Evolutionary conservation across 2,888 invertebrate species (phyloP), one percentile per base, ranked within the genome.

Genomic region (Flexamia atlantica): DNA sequence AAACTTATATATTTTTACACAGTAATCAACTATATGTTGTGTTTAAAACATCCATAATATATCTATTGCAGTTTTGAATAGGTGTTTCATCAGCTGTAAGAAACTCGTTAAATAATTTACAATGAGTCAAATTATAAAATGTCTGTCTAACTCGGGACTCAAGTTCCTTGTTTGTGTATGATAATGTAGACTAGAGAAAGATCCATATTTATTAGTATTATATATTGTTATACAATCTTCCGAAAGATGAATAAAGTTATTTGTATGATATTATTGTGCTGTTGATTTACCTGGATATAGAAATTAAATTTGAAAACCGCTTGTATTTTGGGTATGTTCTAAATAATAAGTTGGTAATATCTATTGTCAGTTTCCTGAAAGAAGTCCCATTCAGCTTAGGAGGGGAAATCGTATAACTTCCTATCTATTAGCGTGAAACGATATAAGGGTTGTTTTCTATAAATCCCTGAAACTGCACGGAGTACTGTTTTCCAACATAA

Each of bases 171-270:
- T 7, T 53, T 53, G 23, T 53, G 25, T 64, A 64, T 28, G 28
- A 28, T 64, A 57, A 64, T 5, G 30, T 64, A 64, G 28, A 64
- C 14, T 64, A 64, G 64, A 28, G 28, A 30, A 64, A 64, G 64
- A 64, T 64, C 30, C 28, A 30, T 64, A 64, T 28, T 64, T 64
- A 64, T 28, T 64, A 64, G 30, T 64, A 64, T 64, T 64, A 64
- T 64, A 64, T 64, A 64, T 64, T 64, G 64, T 64, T 64, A 64
- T 64, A 64, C 64, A 30, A 64, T 30, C 28, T 64, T 64, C 30
- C 64, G 30, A 30, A 20, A 64, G 25, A 28, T 3, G 30, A 64
- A 64, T 64, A 64, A 64, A 64, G 28, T 64, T 28, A 64, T 64
- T 64, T 64, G 64, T 64, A 64, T 64, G 30, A 64, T 30, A 28